Conservation (phyloP, 2,888 invertebrate genomes). For the Ophion costatus region DNA sequence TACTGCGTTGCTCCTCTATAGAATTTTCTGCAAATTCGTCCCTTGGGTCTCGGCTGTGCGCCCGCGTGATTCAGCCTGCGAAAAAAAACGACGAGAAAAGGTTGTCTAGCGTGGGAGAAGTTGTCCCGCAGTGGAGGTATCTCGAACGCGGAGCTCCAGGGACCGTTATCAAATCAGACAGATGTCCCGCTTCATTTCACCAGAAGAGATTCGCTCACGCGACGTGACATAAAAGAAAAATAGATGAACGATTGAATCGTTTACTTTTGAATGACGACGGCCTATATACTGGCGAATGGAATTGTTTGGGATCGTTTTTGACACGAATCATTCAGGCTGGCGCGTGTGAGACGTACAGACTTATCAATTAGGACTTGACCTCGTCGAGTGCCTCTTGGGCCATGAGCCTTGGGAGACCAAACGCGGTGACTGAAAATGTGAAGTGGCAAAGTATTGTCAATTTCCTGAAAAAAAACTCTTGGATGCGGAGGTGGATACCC, state of each 20-base stretch:
- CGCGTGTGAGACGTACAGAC: too few species aligned
- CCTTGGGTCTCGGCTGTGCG: slow-evolving; percentile 32
- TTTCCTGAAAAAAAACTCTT: too few species aligned
- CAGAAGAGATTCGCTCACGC: not conserved
- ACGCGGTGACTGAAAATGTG: too few species aligned
- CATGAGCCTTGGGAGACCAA: too few species aligned
- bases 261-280: not conserved
- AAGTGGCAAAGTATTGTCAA: too few species aligned
- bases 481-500: too few species aligned
- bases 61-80: slow-evolving; percentile 15
- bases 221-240: not conserved
- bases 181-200: slow-evolving; percentile 27
- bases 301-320: not conserved
- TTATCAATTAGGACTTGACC: too few species aligned
- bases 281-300: not conserved
- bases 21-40: slow-evolving; percentile 60
- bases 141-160: not conserved
- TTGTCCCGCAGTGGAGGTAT: slow-evolving; percentile 22
- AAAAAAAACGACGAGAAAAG: slow-evolving; percentile 25
- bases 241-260: not conserved
- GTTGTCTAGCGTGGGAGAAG: slow-evolving; percentile 7
- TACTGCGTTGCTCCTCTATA: slow-evolving; percentile 44
- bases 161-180: slow-evolving; percentile 49
- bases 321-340: not conserved
- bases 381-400: too few species aligned